Evolutionary conservation across 92 coral and sea anemone species (phyloP), one percentile per base, ranked within the genome.

Genomic region (Hydrozoanthus gracilis): DNA sequence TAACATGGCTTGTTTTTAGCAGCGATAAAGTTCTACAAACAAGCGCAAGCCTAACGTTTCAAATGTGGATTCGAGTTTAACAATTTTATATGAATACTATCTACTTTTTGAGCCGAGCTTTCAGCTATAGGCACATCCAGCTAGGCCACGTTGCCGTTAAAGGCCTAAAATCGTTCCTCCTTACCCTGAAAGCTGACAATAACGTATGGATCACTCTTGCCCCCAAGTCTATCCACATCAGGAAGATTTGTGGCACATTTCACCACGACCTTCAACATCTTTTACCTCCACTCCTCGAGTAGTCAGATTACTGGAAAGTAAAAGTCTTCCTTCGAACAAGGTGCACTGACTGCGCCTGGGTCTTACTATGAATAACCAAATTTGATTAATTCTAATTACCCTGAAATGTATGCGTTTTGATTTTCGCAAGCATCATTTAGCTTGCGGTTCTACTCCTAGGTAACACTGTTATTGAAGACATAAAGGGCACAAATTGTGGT

Each of bases 141-240:
- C 39, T 27, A 27, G 39, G 39, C 39, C 72, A 44, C 35, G 72
- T 16, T 67, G 72, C 45, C 72, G 72, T 67, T 20, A 44, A 10
- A 52, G 35, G 54, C n/a, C 16, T 12, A 47, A 11, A 52, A 51
- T 11, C 18, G 12, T 3, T 9, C 8, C 20, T 27, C 14, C 89
- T 87, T 86, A 96, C 99, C 99, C 86, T 92, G 95, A 72, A 95
- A 95, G 89, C 95, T 88, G 58, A 95, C 94, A 47, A 91, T 44
- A n/a, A 88, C 93, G 87, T 95, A 96, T 0, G 99, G 98, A 73
- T 96, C 99, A 72, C 98, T 96, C 67, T 96, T 96, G 4, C 99
- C 98, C 65, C 98, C 86, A 67, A 96, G 52, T 69, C 88, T 95
- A 47, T 96, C 99, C 51, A 96, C 99, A 85, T 96, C 95, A 9